phyloP scores from a whole-genome alignment of 2,888 invertebrate species.

The Plagiodera versicolora region DNA sequence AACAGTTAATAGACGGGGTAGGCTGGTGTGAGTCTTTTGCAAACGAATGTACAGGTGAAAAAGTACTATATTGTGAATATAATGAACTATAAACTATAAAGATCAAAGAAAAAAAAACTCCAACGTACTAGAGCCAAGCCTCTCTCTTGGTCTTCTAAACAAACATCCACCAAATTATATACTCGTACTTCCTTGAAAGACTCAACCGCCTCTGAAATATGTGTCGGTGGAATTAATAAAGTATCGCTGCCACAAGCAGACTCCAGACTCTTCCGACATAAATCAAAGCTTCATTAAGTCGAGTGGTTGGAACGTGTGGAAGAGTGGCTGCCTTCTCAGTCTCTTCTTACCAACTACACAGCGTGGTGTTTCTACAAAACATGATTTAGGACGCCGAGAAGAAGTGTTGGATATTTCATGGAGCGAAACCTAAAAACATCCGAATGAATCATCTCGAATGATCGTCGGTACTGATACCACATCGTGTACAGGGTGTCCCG shows the following conservation, averaged over 20 bases:
- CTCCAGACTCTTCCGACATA: constrained; percentile 53
- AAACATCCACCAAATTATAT: no score
- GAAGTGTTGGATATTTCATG: not conserved
- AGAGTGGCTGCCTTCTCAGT: constrained; percentile 22
- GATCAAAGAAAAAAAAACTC: no score
- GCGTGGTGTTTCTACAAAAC: not conserved
- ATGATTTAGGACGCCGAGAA: not conserved
- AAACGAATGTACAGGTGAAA: no score
- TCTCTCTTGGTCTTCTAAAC: no score
- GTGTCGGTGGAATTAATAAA: constrained; percentile 46
- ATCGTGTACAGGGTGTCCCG: no score
- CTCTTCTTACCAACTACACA: constrained; percentile 33
- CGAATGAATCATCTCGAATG: not conserved
- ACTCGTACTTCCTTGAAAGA: not conserved
- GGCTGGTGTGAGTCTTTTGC: no score
- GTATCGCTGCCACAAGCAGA: constrained; percentile 53
- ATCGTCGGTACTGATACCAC: not conserved
- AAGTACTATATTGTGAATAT: no score
- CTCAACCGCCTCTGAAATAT: constrained; percentile 30
- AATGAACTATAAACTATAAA: no score
- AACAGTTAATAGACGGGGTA: no score
- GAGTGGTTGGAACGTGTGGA: constrained; percentile 50
- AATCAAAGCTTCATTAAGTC: constrained; percentile 55
- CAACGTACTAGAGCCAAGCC: no score
- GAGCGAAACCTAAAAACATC: not conserved